Evolutionary conservation across 2,113 vertebrate genomes (phyloP).

Genomic region (Notarius quadriscutis): DNA sequence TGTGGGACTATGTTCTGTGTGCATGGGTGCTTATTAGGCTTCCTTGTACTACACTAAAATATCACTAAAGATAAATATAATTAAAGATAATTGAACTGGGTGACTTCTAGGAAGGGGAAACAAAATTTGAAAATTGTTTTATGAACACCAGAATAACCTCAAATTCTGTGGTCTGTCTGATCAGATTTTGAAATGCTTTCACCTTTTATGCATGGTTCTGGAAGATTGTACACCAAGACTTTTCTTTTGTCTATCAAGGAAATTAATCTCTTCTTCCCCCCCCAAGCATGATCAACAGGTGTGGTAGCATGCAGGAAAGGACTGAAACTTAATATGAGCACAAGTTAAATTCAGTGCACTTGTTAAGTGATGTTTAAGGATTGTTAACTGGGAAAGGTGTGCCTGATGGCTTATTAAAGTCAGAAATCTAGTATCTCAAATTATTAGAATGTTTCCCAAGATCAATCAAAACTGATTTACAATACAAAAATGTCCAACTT

Average conservation of each 20-base stretch:
- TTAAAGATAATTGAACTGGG: neutral
- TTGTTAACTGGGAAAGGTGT: neutral
- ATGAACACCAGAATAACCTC: neutral
- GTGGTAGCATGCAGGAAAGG: neutral
- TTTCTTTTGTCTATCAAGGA: neutral
- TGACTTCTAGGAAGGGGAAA: neutral
- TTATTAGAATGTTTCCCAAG: too few species aligned
- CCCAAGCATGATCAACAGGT: neutral
- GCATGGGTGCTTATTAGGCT: neutral
- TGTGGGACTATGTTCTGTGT: too few species aligned
- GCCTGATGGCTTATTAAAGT: neutral
- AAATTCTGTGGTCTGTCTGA: neutral
- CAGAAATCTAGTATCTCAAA: too few species aligned
- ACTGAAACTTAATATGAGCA: neutral
- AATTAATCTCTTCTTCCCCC: neutral
- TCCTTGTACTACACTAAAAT: neutral
- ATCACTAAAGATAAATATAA: neutral
- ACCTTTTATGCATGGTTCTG: neutral
- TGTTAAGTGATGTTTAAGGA: neutral
- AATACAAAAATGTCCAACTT: too few species aligned
- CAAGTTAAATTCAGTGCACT: neutral
- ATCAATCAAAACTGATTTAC: too few species aligned
- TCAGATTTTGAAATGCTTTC: neutral
- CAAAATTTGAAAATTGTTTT: neutral
- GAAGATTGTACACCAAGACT: neutral